Base-by-base conservation (phyloP, 1,140 invertebrate genomes). In the Drosophila orena region DNA sequence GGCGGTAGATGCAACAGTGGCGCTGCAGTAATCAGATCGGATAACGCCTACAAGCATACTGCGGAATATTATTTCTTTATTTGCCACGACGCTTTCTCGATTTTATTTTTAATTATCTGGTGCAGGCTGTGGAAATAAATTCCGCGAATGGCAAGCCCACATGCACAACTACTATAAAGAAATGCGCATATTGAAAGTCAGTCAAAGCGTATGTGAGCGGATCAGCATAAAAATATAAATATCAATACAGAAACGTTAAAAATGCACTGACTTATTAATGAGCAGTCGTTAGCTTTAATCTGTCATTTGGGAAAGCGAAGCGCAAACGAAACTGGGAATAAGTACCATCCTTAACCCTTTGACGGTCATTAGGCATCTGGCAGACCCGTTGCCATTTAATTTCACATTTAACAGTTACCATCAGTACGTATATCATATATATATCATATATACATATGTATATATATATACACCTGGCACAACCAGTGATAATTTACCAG, bases 61-160 rank as follows among this genome's bases (percentile, higher is more conserved):
- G 49, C 38, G 69, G 2, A 47, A 46, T 46, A 3, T 24, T 37
- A 66, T 76, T 58, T 66, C 7, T 44, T n/a, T 35, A 44, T 42
- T 60, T 34, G 55, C 61, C 43, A 79, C 75, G 71, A n/a, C n/a
- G n/a, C n/a, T n/a, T n/a, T n/a, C n/a, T n/a, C 50, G 79, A 49
- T 47, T 50, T 68, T 57, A 64, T 50, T 83, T 79, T 83, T 79
- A 84, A 83, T 84, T 75, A 83, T 84, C 56, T 64, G 34, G 56
- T 30, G 56, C 62, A 64, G 73, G 46, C 49, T 62, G 30, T 17
- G 57, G 22, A 55, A 58, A 77, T 57, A 34, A 71, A 58, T 70
- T 12, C 37, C 37, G 27, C 50, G 27, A 17, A 46, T 50, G 22
- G 20, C 20, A 44, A 59, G 53, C 38, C 59, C 43, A 37, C 24